A percentile compares a stretch with the other conserved stretches of the same genome.
Conservation (phyloP, 2,888 invertebrate species). For the Troides helena region DNA sequence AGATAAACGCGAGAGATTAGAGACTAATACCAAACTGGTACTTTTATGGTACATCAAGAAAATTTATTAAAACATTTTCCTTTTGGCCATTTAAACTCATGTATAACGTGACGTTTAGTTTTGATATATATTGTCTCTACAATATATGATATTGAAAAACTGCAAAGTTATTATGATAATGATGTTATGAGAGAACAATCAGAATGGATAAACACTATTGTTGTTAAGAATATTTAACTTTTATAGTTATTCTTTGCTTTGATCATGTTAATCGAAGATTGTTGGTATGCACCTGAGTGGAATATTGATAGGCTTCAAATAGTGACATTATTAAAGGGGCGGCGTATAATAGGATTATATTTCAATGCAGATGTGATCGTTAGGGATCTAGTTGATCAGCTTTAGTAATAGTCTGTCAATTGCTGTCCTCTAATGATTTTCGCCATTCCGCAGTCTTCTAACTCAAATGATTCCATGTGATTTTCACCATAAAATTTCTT, state of each 20-base stretch:
- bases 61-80: background rate
- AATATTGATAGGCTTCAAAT: background rate
- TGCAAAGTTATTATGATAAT: background rate
- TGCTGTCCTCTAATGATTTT: no score
- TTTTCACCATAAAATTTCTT: no score
- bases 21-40: constrained; percentile 3
- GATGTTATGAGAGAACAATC: background rate
- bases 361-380: no score
- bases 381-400: no score
- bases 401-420: no score
- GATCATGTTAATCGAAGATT: background rate
- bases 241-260: background rate
- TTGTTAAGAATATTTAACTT: background rate
- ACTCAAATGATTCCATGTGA: no score
- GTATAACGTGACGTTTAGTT: no score
- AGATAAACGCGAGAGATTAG: constrained; percentile 24
- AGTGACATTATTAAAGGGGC: background rate
- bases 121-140: no score
- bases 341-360: no score
- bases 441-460: no score
- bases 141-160: background rate
- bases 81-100: no score
- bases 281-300: background rate
- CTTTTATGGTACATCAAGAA: background rate
- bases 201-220: background rate